These are phyloP conservation scores for Malurus splendens DNA, from an alignment of 2,797 vertebrate species.

Conservation along the genomic window DNA sequence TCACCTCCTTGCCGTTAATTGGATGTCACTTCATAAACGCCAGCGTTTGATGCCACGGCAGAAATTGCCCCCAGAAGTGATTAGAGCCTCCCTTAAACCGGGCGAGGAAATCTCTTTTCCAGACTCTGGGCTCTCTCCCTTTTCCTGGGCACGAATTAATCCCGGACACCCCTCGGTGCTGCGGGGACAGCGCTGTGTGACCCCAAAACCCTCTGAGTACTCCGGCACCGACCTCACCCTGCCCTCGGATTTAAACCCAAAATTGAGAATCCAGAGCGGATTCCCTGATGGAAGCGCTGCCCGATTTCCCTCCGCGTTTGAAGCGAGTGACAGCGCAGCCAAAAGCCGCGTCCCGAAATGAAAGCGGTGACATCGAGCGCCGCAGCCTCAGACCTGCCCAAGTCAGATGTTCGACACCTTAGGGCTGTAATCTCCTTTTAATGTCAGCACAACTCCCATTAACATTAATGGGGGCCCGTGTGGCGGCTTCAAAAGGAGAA, in stretches of 20 bases:
- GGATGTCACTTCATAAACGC: neutral
- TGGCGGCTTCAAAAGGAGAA: constrained; percentile 36
- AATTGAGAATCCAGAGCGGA: neutral
- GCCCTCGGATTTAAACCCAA: neutral
- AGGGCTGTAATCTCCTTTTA: constrained; percentile 59
- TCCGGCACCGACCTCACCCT: rapidly evolving
- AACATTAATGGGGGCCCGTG: constrained; percentile 53
- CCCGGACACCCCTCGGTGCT: neutral
- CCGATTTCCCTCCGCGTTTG: neutral
- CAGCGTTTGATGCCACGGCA: neutral
- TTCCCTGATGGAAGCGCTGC: neutral
- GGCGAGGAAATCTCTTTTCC: neutral
- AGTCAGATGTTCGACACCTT: constrained; percentile 69
- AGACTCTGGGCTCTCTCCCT: neutral
- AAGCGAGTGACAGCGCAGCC: constrained; percentile 1
- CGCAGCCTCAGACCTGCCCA: constrained; percentile 2
- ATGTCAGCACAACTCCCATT: constrained; percentile 59
- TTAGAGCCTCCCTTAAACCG: neutral
- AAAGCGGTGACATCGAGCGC: constrained; percentile 44
- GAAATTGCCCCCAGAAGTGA: neutral
- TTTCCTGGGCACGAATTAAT: neutral
- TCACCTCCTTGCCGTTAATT: neutral
- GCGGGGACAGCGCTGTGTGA: neutral
- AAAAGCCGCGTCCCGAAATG: constrained; percentile 47
- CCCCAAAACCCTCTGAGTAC: neutral